Evolutionary conservation across 2,113 vertebrate species (phyloP).

Genomic region (Synodontis membranacea): DNA sequence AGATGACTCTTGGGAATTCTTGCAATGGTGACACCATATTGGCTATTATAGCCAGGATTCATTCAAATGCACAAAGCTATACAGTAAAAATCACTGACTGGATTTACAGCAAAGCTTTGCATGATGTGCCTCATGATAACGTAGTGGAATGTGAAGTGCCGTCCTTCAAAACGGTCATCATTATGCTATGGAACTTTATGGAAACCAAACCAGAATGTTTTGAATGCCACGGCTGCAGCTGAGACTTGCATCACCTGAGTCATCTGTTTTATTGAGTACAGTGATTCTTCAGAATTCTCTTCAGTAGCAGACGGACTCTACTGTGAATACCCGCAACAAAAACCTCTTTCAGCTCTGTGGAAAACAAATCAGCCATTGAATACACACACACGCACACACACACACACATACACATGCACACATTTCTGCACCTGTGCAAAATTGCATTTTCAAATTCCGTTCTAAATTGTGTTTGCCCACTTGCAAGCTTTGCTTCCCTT

Average conservation of each 20-base stretch:
- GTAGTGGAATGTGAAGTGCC: background rate
- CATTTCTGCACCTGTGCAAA: slow-evolving; percentile 38
- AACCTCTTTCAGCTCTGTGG: background rate
- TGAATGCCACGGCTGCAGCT: background rate
- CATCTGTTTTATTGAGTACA: slow-evolving; percentile 2
- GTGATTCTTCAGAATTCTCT: background rate
- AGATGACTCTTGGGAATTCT: background rate
- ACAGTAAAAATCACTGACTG: background rate
- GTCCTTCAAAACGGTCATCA: background rate
- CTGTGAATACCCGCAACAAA: slow-evolving; percentile 7
- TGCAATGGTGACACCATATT: background rate
- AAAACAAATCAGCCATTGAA: slow-evolving; percentile 14
- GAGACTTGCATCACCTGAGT: background rate
- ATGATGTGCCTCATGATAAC: background rate
- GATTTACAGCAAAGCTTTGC: background rate
- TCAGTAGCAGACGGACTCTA: background rate
- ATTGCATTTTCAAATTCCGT: slow-evolving; percentile 18
- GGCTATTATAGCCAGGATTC: background rate
- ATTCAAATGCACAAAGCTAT: background rate
- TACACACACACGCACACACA: background rate
- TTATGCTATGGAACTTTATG: background rate
- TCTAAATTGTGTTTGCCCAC: slow-evolving; percentile 45
- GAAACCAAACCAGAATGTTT: background rate
- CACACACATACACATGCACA: background rate
- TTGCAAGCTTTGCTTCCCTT: background rate